Evolutionary conservation across 1,140 invertebrate species (phyloP), one percentile per base, ranked within the genome.

Genomic region (Trichogramma pretiosum): DNA sequence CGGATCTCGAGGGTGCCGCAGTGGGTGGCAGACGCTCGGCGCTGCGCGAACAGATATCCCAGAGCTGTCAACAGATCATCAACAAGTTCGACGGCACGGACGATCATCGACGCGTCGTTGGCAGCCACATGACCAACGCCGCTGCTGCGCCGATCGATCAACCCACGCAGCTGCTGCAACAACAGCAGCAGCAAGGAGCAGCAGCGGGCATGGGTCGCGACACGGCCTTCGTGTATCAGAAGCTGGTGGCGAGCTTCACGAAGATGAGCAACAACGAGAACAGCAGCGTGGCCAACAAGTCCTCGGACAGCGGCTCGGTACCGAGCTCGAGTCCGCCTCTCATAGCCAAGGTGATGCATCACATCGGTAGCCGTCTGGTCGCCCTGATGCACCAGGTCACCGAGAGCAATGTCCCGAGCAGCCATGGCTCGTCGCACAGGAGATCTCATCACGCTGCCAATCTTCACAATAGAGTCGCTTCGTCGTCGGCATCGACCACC

Each of bases 341-440:
- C n/a, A 85, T 91, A 34, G 86, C 87, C 10, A 90, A 91, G 73
- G 89, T 93, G 0, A 90, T 93, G 85, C 84, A 90, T 50, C 89
- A 94, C 55, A 93, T 94, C 34, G 87, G 89, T 2, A 87, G 87
- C 33, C 69, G 89, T n/a, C 67, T 94, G 23, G 87, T 91, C 2
- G 87, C 89, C 0, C 70, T 93, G 23, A 94, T 94, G 91, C 89
- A 92, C 60, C 89, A 93, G 61, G 89, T 93, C 3, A 87, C 84
- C 14, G 85, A 81, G 48, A 83, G 83, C 22, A 79, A 80, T 35
- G n/a, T 60, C 68, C 4, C 52, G 59, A 0, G 71, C 62, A 1
- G 52, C 58, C 1, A 52, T 54, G 3, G 68, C 63, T 63, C 53
- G 62, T 30, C 54, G 64, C n/a, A n/a, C n/a, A n/a, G n/a, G n/a